These are phyloP conservation scores for Lysandra coridon DNA, from an alignment of 2,888 invertebrate species.

Conservation along the genomic window DNA sequence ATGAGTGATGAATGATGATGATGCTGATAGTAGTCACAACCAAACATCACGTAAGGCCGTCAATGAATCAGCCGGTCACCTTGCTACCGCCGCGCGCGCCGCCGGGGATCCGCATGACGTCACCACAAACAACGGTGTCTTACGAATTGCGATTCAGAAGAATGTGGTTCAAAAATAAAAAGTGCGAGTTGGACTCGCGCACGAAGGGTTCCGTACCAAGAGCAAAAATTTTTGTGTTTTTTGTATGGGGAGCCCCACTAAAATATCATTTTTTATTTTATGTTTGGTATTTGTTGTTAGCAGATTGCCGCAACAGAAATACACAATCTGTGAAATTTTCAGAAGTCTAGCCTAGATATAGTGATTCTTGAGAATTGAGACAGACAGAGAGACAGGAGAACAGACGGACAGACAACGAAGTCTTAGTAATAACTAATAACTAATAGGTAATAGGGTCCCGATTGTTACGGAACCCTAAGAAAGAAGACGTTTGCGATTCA, in stretches of 20 bases:
- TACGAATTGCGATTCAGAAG: neutral
- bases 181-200: neutral
- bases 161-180: neutral
- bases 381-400: too few species aligned
- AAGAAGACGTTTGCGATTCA: too few species aligned
- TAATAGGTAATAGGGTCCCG: too few species aligned
- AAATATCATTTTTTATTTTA: neutral
- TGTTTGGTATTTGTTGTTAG: neutral
- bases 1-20: neutral
- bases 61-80: conserved; percentile 7
- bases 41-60: conserved; percentile 9
- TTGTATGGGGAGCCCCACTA: neutral
- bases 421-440: too few species aligned
- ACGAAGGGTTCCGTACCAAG: neutral
- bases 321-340: too few species aligned
- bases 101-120: conserved; percentile 8
- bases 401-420: too few species aligned
- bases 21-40: neutral
- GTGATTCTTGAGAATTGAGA: too few species aligned
- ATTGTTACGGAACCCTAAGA: too few species aligned
- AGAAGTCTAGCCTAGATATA: too few species aligned
- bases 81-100: neutral
- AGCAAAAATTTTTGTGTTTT: neutral
- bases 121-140: neutral
- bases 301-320: neutral